Base-by-base conservation (phyloP, 2,113 vertebrate species). In the Laterallus jamaicensis region DNA sequence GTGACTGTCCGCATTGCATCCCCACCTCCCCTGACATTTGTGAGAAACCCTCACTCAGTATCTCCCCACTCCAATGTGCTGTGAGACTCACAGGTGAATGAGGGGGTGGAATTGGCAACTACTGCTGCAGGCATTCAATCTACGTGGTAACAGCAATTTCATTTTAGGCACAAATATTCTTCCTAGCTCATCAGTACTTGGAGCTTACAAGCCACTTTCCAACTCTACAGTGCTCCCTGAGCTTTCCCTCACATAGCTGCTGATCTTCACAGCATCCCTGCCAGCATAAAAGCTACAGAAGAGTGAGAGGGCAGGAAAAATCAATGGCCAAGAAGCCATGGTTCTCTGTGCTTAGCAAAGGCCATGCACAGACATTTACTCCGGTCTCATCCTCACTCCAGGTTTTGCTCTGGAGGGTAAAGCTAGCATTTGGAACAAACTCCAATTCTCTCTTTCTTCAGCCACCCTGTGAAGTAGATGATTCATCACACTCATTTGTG, bases 311-410 rank as follows among this genome's bases (percentile, higher is more conserved):
- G 47, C 12, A 93, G 29, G 44, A 20, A 44, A 88, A 59, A 35
- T 5, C 0, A 0, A 4, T 26, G n/a, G 29, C 15, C 24, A 49
- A 26, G 3, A 75, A 31, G 21, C 32, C 79, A 35, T 0, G 0
- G 31, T 12, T 12, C 31, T 49, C 39, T 40, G 32, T 24, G 11
- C 56, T 58, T 7, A 59, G 68, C 55, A 74, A 17, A 58, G 68
- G 15, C 29, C 54, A 74, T 12, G 55, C 82, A 70, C 80, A 18
- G 20, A 50, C 69, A 92, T 88, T 88, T 79, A 71, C 32, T 37
- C 55, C 59, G 50, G 9, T 25, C 71, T 22, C 47, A 66, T 5
- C 16, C 18, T 44, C 49, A 24, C 70, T 40, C 71, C 64, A 96
- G 84, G 77, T 82, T 81, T 71, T 64, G 59, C 21, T 67, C 44